Evolutionary conservation across 1,140 invertebrate species (phyloP).

Genomic region (Paraescarpia echinospica): DNA sequence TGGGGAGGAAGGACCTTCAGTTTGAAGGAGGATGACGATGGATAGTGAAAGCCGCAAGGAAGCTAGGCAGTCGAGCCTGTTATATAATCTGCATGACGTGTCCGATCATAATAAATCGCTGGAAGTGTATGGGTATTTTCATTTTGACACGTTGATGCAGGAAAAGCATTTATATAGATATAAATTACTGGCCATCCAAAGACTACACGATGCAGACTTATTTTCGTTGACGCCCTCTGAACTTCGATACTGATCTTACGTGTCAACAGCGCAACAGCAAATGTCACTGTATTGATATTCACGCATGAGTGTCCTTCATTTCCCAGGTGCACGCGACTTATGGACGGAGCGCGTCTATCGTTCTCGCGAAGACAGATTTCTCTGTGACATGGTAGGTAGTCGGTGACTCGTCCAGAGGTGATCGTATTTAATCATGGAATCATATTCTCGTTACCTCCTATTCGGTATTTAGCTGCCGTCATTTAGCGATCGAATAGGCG

Average conservation of each 20-base stretch:
- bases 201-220: background rate
- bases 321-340: background rate
- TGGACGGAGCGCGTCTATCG: background rate
- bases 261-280: background rate
- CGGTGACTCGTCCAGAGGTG: background rate
- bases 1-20: too few species aligned
- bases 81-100: too few species aligned
- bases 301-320: background rate
- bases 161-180: too few species aligned
- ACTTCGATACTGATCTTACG: background rate
- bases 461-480: background rate
- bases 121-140: too few species aligned
- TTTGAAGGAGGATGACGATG: too few species aligned
- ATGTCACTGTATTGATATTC: background rate
- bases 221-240: background rate
- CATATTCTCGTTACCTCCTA: background rate
- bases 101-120: too few species aligned
- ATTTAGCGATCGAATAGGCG: conserved; percentile 15
- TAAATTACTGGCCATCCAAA: background rate
- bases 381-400: background rate
- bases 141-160: too few species aligned
- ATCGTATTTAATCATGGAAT: background rate
- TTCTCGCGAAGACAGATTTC: background rate
- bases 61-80: too few species aligned
- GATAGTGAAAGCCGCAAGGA: too few species aligned